phyloP scores from a whole-genome alignment of 2,797 vertebrate species.

The Neosilurus hyrtlii region DNA sequence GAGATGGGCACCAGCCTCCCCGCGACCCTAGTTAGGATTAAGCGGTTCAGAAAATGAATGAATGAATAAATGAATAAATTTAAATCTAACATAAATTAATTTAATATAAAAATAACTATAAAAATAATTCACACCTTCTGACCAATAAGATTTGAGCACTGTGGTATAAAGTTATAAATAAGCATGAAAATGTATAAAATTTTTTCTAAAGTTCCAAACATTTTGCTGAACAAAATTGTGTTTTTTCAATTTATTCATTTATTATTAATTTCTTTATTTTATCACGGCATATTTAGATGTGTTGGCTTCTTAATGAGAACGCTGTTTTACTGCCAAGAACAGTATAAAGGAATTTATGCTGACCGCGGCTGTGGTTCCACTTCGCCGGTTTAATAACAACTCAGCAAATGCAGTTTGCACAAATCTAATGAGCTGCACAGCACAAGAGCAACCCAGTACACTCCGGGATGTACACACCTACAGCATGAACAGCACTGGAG shows the following conservation, averaged over 20 bases:
- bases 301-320: constrained; percentile 2
- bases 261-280: not conserved
- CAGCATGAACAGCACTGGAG: not conserved
- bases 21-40: no score
- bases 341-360: constrained; percentile 6
- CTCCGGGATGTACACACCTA: not conserved
- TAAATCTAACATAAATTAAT: no score
- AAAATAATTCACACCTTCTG: not conserved
- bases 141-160: not conserved
- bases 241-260: no score
- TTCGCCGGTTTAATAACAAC: not conserved
- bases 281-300: not conserved
- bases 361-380: not conserved
- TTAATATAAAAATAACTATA: no score
- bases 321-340: constrained; percentile 1
- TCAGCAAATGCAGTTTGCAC: constrained; percentile 22
- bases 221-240: not conserved
- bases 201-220: not conserved
- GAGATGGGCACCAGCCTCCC: no score
- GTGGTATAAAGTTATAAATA: not conserved
- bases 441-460: not conserved
- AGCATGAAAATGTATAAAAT: not conserved
- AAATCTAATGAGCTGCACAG: not conserved
- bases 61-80: no score
- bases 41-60: no score